These are phyloP conservation scores for Catharus minimus DNA, from an alignment of 2,113 vertebrate genomes.

Conservation along the genomic window DNA sequence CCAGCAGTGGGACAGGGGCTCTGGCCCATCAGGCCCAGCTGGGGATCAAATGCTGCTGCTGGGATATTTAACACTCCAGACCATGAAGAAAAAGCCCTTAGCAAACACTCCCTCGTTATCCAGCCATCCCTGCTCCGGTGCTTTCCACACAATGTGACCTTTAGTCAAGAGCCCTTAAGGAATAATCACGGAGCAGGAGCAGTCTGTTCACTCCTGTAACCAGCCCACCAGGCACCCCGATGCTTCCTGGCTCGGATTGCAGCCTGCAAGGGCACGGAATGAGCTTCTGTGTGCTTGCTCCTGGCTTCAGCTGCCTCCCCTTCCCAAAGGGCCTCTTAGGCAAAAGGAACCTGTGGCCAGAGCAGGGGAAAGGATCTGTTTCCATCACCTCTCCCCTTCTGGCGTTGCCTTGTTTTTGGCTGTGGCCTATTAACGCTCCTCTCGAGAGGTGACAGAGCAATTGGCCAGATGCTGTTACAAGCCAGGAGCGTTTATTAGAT, in stretches of 20 bases:
- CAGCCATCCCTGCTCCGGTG: neutral
- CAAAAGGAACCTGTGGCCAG: neutral
- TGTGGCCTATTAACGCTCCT: neutral
- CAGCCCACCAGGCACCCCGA: neutral
- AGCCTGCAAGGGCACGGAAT: neutral
- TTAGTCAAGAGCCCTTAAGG: slow-evolving; percentile 52
- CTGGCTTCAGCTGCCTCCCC: neutral
- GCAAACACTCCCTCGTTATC: neutral
- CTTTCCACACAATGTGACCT: slow-evolving; percentile 50
- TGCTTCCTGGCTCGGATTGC: slow-evolving; percentile 13
- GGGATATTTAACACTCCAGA: neutral
- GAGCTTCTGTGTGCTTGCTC: neutral
- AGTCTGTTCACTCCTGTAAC: slow-evolving; percentile 21
- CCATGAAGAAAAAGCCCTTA: neutral
- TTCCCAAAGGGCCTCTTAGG: slow-evolving; percentile 5
- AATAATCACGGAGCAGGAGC: slow-evolving; percentile 5
- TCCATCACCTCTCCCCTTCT: neutral
- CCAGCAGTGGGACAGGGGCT: neutral
- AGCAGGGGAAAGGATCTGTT: neutral
- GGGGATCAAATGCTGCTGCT: neutral
- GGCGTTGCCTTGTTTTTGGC: neutral
- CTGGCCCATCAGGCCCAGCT: neutral
- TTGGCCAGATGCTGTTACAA: neutral
- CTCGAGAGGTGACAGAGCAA: neutral
- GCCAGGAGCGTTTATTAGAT: neutral